These are phyloP conservation scores for Bilobella aurantiaca DNA, from an alignment of 1,140 invertebrate genomes.

Conservation along the genomic window DNA sequence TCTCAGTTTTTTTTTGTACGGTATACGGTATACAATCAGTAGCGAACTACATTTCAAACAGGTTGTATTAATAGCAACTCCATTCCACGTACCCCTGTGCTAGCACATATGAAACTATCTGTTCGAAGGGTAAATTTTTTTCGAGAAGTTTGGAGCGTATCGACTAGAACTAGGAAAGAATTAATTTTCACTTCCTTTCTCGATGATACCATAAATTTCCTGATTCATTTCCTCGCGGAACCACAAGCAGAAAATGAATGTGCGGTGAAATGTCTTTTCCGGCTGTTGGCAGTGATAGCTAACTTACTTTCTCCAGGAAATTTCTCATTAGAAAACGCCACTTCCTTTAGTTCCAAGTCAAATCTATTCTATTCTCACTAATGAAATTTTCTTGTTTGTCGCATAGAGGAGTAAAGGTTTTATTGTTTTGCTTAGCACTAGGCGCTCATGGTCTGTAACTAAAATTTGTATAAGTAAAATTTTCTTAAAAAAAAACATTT, in stretches of 20 bases:
- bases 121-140: background rate
- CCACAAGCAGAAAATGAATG: background rate
- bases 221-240: background rate
- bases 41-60: too few species aligned
- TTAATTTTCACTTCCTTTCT: background rate
- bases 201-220: background rate
- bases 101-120: too few species aligned
- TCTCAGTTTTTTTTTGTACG: too few species aligned
- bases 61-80: too few species aligned
- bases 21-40: too few species aligned
- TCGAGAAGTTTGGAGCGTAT: background rate
- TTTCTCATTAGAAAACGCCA: background rate
- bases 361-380: background rate
- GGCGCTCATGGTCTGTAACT: too few species aligned
- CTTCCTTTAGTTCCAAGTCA: background rate
- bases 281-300: background rate
- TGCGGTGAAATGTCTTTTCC: background rate
- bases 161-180: background rate
- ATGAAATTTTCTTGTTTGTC: background rate
- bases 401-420: background rate
- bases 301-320: background rate
- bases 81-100: too few species aligned
- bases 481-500: too few species aligned
- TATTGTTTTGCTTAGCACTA: too few species aligned
- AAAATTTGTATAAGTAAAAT: too few species aligned